Conservation (phyloP, 2,888 invertebrate genomes). For the Theretra japonica region DNA sequence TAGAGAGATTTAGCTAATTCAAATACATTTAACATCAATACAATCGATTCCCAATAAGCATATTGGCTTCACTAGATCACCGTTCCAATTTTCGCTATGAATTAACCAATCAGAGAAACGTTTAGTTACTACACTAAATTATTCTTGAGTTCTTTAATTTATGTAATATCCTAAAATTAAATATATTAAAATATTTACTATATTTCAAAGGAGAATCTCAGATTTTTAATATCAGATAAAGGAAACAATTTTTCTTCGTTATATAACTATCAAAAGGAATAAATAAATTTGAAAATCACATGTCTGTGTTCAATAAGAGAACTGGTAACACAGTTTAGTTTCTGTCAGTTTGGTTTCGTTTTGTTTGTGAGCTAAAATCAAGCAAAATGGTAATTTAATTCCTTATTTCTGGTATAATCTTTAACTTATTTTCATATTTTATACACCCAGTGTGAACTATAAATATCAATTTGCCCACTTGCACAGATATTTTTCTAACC, state of each 20-base stretch:
- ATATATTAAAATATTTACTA: neutral
- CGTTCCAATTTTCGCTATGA: conserved; percentile 5
- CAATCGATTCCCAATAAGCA: neutral
- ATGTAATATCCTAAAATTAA: neutral
- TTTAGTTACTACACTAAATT: conserved; percentile 11
- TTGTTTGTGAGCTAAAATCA: conserved; percentile 48
- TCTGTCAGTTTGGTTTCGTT: conserved; percentile 40
- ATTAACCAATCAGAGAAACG: conserved; percentile 40
- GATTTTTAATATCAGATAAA: no score
- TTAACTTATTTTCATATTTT: conserved; percentile 29
- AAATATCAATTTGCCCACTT: conserved; percentile 39
- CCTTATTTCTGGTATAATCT: conserved; percentile 59
- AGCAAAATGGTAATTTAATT: conserved; percentile 79
- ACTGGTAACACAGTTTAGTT: conserved; percentile 32
- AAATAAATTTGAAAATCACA: neutral
- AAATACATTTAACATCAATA: neutral
- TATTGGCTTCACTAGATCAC: neutral
- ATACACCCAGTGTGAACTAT: neutral
- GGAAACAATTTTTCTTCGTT: no score
- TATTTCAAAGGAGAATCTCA: no score
- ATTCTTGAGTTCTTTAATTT: neutral
- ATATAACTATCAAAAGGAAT: no score
- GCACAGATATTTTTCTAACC: conserved; percentile 55
- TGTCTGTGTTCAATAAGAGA: conserved; percentile 30
- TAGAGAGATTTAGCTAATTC: no score